These are phyloP conservation scores for Lepidocyrtoides sp. DNA, from an alignment of 2,888 invertebrate genomes.

Conservation along the genomic window DNA sequence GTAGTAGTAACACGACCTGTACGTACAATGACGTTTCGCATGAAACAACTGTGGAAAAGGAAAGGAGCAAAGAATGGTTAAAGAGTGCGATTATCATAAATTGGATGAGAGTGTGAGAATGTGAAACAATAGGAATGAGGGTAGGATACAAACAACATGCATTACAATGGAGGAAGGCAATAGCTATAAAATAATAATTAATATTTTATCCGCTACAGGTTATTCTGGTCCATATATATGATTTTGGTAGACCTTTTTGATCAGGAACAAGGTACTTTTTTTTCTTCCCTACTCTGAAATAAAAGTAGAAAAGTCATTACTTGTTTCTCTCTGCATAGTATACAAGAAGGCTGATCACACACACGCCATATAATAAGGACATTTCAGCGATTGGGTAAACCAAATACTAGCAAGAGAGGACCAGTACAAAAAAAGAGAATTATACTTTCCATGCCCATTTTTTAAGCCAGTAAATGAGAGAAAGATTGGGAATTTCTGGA, in stretches of 20 bases:
- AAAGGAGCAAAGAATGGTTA: not conserved
- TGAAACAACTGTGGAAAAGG: too few relatives aligned
- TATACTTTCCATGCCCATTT: slow-evolving; percentile 19
- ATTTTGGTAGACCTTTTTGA: slow-evolving; percentile 27
- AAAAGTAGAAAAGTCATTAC: not conserved
- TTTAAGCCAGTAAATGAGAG: slow-evolving; percentile 44
- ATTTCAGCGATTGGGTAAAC: slow-evolving; percentile 23
- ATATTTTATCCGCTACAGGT: slow-evolving; percentile 68
- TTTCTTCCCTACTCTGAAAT: not conserved
- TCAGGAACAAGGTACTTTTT: slow-evolving; percentile 39
- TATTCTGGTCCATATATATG: not conserved
- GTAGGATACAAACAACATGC: slow-evolving; percentile 54
- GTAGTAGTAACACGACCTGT: too few relatives aligned
- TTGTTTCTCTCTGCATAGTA: not conserved
- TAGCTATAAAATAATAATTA: slow-evolving; percentile 76
- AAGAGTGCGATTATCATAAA: slow-evolving; percentile 53
- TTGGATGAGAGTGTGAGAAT: slow-evolving; percentile 38
- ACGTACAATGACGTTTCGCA: slow-evolving; percentile 3
- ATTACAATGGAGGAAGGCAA: slow-evolving; percentile 5
- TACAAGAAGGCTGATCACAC: not conserved
- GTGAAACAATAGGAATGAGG: slow-evolving; percentile 54
- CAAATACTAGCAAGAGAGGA: too few relatives aligned
- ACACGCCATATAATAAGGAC: slow-evolving; percentile 19
- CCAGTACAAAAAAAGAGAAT: slow-evolving; percentile 6
- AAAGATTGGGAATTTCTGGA: slow-evolving; percentile 29